Evolutionary conservation across 2,113 vertebrate species (phyloP).

Genomic region (Hucho hucho): DNA sequence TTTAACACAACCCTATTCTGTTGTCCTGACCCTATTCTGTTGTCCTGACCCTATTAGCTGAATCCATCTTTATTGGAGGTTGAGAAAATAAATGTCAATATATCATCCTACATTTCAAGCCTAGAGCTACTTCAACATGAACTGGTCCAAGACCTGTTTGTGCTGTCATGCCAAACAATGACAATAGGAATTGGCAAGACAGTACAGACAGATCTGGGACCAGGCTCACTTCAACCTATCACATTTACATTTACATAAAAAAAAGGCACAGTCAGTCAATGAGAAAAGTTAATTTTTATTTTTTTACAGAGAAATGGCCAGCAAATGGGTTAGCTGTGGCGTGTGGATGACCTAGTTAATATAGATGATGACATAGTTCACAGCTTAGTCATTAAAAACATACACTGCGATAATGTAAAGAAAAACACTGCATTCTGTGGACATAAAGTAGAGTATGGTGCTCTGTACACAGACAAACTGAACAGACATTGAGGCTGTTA

Average conservation of each 20-base stretch:
- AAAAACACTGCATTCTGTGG: slow-evolving; percentile 64
- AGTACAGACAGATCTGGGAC: no score
- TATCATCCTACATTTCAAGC: background rate
- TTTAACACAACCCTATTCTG: background rate
- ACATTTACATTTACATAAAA: background rate
- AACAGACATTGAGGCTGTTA: slow-evolving; percentile 49
- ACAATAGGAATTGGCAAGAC: no score
- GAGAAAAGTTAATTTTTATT: slow-evolving; percentile 70
- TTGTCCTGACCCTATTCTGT: no score
- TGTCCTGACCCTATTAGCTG: background rate
- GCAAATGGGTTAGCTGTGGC: slow-evolving; percentile 89
- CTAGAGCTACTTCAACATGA: background rate
- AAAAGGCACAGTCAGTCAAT: slow-evolving; percentile 33
- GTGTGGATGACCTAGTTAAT: slow-evolving; percentile 82
- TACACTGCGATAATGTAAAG: slow-evolving; percentile 67
- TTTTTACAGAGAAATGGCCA: slow-evolving; percentile 83
- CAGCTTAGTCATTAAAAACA: slow-evolving; percentile 59
- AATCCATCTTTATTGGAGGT: background rate
- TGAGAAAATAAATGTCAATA: no score
- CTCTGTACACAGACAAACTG: slow-evolving; percentile 42
- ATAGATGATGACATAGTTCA: slow-evolving; percentile 75
- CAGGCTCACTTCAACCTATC: background rate
- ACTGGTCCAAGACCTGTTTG: no score
- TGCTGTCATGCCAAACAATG: no score
- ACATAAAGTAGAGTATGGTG: slow-evolving; percentile 49